phyloP scores from a whole-genome alignment of 2,888 invertebrate species.

The Aleiodes alternator region DNA sequence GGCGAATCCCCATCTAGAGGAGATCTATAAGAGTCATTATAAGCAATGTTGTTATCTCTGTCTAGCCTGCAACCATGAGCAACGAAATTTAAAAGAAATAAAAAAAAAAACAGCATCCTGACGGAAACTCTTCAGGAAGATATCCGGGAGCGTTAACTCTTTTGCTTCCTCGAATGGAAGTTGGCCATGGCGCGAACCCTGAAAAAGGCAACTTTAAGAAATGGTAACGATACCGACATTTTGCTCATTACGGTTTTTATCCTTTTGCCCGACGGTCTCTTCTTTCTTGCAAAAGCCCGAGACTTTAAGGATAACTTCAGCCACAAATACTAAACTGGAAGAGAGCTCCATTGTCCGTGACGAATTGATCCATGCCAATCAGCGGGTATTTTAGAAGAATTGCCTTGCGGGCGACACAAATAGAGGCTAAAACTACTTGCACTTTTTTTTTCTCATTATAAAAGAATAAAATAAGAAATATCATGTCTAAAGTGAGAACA shows the following conservation, averaged over 20 bases:
- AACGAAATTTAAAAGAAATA: too few relatives aligned
- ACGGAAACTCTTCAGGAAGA: slow-evolving; percentile 45
- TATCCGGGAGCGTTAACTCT: slow-evolving; percentile 50
- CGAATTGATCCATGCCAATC: slow-evolving; percentile 54
- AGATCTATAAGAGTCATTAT: slow-evolving; percentile 20
- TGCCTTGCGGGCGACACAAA: slow-evolving; percentile 20
- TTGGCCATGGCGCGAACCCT: background rate
- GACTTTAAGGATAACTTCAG: slow-evolving; percentile 22
- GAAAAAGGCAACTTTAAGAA: slow-evolving; percentile 25
- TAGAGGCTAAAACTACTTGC: background rate
- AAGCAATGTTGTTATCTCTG: background rate
- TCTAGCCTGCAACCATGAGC: background rate
- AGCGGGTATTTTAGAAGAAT: slow-evolving; percentile 50
- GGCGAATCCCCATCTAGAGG: slow-evolving; percentile 39
- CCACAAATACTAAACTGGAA: slow-evolving; percentile 12
- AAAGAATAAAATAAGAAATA: background rate
- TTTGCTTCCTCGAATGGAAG: slow-evolving; percentile 40
- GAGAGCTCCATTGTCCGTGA: slow-evolving; percentile 52
- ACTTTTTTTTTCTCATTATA: background rate
- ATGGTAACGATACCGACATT: slow-evolving; percentile 51
- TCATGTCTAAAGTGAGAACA: background rate
- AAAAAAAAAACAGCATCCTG: background rate
- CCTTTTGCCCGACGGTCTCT: slow-evolving; percentile 53
- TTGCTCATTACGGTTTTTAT: slow-evolving; percentile 54
- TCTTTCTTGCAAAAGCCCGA: slow-evolving; percentile 15